Base-by-base conservation (phyloP, 2,888 invertebrate genomes). In the Stomorhina lunata region DNA sequence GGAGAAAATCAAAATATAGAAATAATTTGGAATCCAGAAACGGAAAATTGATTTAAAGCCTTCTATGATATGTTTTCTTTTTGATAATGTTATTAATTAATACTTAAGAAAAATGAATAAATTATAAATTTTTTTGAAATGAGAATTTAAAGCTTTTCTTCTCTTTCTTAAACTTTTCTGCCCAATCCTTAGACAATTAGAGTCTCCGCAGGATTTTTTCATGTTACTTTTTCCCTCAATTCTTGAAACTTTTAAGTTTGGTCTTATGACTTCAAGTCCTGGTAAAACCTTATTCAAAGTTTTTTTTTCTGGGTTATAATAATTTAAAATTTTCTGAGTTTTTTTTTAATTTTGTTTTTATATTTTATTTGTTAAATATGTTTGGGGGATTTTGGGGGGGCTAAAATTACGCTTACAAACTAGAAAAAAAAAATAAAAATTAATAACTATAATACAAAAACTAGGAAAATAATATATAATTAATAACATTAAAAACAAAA, bases 101-200 rank as follows among this genome's bases (percentile, higher is more conserved):
- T 37, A 40, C n/a, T 15, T n/a, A n/a, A 40, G 25, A 3, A 61
- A 40, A 40, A 25, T 25, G 15, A 25, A 40, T 15, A n/a, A 7
- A 15, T 10, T 9, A 40, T 12, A 7, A 25, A 25, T 4, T 22
- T 37, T 12, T 37, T 57, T 9, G 6, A 5, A 15, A 9, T 34
- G 55, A 32, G 32, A 25, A 7, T 50, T 27, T 20, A 59, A 59
- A 17, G 20, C 15, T 32, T 32, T 4, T 17, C 4, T 27, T 27
- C 20, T 20, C 10, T 32, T 5, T 15, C 22, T 68, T 43, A 48
- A 20, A 15, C 15, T 20, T 27, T 37, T 32, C 0, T 17, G 4
- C 3, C n/a, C 20, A 72, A 86, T 87, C 90, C 90, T 86, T 89
- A 89, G 89, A 89, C 89, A 88, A 89, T 81, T 89, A 81, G 84